Evolutionary conservation across 1,140 invertebrate species (phyloP).

Genomic region (Halyomorpha halys): DNA sequence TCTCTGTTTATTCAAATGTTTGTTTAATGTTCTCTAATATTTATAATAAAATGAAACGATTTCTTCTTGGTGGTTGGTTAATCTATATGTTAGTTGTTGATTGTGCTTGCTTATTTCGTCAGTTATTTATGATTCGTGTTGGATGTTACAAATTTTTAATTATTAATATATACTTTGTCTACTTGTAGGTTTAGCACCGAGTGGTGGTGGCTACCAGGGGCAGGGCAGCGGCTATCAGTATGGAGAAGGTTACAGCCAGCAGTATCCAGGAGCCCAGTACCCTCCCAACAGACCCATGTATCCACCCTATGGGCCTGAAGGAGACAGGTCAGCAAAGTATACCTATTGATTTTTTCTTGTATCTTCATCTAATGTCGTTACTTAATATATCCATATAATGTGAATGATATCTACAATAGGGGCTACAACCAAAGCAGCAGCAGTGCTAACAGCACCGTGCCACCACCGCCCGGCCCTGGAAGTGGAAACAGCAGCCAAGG

Average conservation of each 20-base stretch:
- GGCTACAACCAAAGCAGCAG: constrained; percentile 21
- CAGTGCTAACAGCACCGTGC: constrained; percentile 12
- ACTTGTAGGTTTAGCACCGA: constrained; percentile 36
- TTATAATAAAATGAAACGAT: not conserved
- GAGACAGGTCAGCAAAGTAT: constrained; percentile 43
- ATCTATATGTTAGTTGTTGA: not conserved
- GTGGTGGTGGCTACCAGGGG: constrained; percentile 43
- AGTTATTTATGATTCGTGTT: not conserved
- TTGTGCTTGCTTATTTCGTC: constrained; percentile 8
- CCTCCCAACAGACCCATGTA: constrained; percentile 51
- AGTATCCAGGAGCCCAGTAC: constrained; percentile 30
- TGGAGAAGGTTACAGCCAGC: constrained; percentile 40
- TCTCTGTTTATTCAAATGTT: constrained; percentile 19
- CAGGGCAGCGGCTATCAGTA: constrained; percentile 38
- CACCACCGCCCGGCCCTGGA: constrained; percentile 1
- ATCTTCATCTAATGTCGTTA: not conserved
- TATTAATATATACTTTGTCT: not conserved
- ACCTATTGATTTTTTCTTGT: not conserved
- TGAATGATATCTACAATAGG: not conserved
- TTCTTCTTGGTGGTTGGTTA: not conserved
- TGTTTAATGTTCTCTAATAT: constrained; percentile 17
- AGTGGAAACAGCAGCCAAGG: not conserved
- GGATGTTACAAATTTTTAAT: not conserved
- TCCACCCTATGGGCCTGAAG: constrained; percentile 60
- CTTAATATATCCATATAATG: not conserved